Percentiles rank a stretch among this genome's conserved stretches.
Conservation (phyloP, 2,888 invertebrate species). For the Pomacea canaliculata region DNA sequence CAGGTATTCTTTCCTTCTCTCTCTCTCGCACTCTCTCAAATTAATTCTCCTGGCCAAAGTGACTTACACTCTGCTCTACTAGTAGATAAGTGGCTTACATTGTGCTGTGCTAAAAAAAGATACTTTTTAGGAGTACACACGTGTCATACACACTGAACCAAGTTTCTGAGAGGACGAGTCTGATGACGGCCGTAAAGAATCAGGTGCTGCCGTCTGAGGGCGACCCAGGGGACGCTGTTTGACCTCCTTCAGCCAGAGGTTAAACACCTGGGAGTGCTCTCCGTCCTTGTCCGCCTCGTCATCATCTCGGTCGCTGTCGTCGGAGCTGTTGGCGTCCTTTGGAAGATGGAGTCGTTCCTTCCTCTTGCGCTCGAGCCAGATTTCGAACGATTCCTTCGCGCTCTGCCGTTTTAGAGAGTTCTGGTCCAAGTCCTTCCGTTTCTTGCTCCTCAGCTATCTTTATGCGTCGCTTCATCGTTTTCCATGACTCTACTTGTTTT, state of each 20-base stretch:
- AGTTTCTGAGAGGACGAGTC: constrained; percentile 24
- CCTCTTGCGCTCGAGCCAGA: constrained; percentile 47
- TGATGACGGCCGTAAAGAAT: constrained; percentile 28
- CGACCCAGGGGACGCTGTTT: constrained; percentile 18
- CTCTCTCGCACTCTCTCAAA: too few species aligned
- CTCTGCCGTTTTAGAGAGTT: constrained; percentile 7
- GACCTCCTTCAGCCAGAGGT: constrained; percentile 36
- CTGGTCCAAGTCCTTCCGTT: constrained; percentile 7
- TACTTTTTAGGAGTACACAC: too few species aligned
- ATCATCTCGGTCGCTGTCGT: constrained; percentile 32
- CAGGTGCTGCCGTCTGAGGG: constrained; percentile 19
- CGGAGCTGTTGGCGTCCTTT: constrained; percentile 6
- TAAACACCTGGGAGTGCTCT: constrained; percentile 40
- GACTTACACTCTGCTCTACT: too few species aligned
- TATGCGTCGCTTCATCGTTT: constrained; percentile 32
- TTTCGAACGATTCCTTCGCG: constrained; percentile 42
- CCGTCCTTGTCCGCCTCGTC: constrained; percentile 31
- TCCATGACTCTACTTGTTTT: constrained; percentile 26
- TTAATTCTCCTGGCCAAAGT: too few species aligned
- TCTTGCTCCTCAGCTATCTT: constrained; percentile 33
- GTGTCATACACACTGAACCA: constrained; percentile 19
- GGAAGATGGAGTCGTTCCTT: constrained; percentile 20
- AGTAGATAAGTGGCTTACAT: too few species aligned
- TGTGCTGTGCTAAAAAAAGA: too few species aligned
- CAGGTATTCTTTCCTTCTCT: too few species aligned